Evolutionary conservation across 2,797 vertebrate genomes (phyloP), one percentile per base, ranked within the genome.

Genomic region (Phalloptychus januarius): DNA sequence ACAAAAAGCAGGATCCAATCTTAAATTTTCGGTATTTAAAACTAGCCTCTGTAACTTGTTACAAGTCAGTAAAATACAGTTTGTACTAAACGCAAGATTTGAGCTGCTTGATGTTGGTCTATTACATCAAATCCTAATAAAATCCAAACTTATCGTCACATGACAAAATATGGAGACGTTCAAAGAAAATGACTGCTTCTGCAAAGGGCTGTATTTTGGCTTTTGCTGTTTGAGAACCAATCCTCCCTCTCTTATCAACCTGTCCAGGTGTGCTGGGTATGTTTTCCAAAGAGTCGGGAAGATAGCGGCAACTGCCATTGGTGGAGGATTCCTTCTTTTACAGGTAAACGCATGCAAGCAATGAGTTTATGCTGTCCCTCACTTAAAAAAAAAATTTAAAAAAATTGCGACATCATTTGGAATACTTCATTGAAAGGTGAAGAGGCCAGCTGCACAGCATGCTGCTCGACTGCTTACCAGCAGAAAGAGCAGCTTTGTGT

Each of bases 231-330:
- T 61, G 11, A 40, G 20, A 69, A 69, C 36, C 36, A 25, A 69
- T 58, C 11, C 65, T 5, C 36, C 38, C 10, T n/a, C 13, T 40
- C 38, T 46, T 69, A 4, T 28, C 12, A 20, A 7, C 52, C 16
- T 52, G 36, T 79, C 0, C 79, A 99, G 98, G 98, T 99, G 98
- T 96, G 97, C 98, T 54, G 98, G 98, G 91, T 99, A 99, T 95
- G 95, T 99, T 84, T 99, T 99, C 94, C 98, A 99, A 94, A 98
- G 98, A 92, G 98, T 99, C 80, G 98, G 98, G 84, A 99, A 99
- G 91, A 96, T 99, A 78, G 97, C 98, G 83, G 98, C 98, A 56
- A 99, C 98, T 56, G 98, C 98, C 88, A 96, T 98, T 72, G 98
- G 98, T 79, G 98, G 98, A 89, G 98, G 98, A 52, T 99, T 99